Evolutionary conservation across 1,140 invertebrate genomes (phyloP).

Genomic region (Bombus fervidus): DNA sequence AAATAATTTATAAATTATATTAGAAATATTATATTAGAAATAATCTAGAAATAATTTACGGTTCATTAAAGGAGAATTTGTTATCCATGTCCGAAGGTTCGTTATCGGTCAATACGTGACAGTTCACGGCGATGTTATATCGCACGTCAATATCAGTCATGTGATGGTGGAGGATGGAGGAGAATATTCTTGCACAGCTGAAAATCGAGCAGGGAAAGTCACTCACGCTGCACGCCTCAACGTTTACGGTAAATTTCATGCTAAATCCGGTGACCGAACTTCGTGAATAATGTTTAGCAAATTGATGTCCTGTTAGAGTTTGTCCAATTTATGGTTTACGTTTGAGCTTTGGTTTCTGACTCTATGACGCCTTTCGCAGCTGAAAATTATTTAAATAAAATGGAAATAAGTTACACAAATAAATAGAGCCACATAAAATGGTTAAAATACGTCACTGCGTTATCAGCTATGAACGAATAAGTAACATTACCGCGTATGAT

Average conservation of each 20-base stretch:
- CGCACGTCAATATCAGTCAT: constrained; percentile 93
- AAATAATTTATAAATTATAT: too few species aligned
- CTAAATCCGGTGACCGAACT: constrained; percentile 26
- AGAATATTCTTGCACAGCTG: constrained; percentile 91
- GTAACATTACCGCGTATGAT: neutral
- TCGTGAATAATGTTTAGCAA: constrained; percentile 23
- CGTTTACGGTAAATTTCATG: constrained; percentile 88
- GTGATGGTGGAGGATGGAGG: constrained; percentile 94
- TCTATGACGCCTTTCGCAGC: neutral
- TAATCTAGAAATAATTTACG: neutral
- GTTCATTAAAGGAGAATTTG: neutral
- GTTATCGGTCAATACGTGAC: constrained; percentile 92
- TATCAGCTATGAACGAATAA: neutral
- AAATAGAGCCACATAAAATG: neutral
- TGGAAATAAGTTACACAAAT: neutral
- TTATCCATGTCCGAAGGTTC: constrained; percentile 83
- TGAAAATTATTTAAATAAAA: neutral
- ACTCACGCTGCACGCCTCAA: constrained; percentile 91
- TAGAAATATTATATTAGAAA: too few species aligned
- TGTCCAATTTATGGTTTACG: neutral
- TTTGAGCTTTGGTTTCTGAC: neutral
- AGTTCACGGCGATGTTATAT: constrained; percentile 91
- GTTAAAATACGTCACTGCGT: too few species aligned
- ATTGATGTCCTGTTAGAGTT: neutral
- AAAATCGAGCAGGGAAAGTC: constrained; percentile 90